Evolutionary conservation across 2,113 vertebrate genomes (phyloP).

Genomic region (Tauraco erythrolophus): DNA sequence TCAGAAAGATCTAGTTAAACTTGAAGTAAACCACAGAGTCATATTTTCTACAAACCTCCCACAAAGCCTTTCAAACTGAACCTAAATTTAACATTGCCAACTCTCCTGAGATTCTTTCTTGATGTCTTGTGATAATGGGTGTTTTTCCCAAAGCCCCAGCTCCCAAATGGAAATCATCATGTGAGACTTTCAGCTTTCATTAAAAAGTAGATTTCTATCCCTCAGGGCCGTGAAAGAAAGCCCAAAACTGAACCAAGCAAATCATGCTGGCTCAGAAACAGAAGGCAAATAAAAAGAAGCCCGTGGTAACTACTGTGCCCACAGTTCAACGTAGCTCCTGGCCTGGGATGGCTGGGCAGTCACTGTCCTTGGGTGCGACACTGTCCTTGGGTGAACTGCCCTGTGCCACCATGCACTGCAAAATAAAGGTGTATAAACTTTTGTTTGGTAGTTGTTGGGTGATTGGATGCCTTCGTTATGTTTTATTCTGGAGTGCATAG

Average conservation of each 20-base stretch:
- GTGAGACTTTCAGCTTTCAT: neutral
- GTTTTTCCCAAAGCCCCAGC: neutral
- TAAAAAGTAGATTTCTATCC: neutral
- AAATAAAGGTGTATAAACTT: neutral
- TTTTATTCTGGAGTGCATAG: neutral
- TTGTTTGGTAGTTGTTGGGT: neutral
- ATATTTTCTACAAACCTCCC: neutral
- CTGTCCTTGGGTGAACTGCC: neutral
- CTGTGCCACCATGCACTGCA: neutral
- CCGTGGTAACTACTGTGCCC: neutral
- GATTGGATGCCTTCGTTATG: neutral
- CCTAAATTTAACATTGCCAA: neutral
- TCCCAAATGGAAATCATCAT: neutral
- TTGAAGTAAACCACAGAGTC: neutral
- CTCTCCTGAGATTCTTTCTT: neutral
- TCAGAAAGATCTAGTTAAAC: neutral
- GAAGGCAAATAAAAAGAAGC: neutral
- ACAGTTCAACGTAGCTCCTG: neutral
- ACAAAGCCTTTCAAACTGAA: neutral
- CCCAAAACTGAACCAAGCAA: neutral
- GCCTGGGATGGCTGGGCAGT: fast-evolving
- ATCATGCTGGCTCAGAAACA: neutral
- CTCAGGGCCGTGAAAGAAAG: neutral
- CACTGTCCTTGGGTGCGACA: neutral
- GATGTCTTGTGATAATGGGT: neutral